Base-by-base conservation (phyloP, 2,797 vertebrate genomes). In the Diplodus puntazzo region DNA sequence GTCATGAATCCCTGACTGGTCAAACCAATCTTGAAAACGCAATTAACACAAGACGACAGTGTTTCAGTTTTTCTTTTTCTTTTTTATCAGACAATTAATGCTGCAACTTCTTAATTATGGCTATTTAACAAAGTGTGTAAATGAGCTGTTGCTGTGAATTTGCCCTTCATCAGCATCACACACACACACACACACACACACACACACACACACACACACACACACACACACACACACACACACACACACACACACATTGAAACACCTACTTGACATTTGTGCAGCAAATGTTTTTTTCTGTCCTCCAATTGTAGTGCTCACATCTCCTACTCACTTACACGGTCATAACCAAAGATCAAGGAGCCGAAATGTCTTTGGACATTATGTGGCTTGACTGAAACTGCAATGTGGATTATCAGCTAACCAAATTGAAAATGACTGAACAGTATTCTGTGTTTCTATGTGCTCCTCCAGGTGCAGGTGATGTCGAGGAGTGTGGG, bases 401-500 rank as follows among this genome's bases (percentile, higher is more conserved):
- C 46, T 53, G 58, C 20, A 48, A 16, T 27, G 23, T 74, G 52
- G 14, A 68, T 69, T 45, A 79, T 61, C 18, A 42, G 3, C 42
- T 20, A 21, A 66, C 17, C 3, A 60, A 71, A 45, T 50, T 3
- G 60, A 21, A 55, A 14, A 1, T 73, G 21, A 42, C 34, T 48
- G 11, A 42, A 10, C 49, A 42, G 16, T 49, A 0, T 53, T 74
- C 13, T 88, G 34, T 88, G 52, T 86, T 65, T 86, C 21, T 74
- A 14, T 81, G 76, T 84, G 45, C 65, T 70, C 74, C 49, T n/a
- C 77, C 81, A 81, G 90, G 82, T 88, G 80, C 81, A 89, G 93
- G 93, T 84, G 93, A 95, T 95, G 92, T 86, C 61, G 88, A 88
- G 92, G 92, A 73, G 85, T 85, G 85, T 83, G 87, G 87, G 68